phyloP scores from a whole-genome alignment of 2,888 invertebrate species.

The Caenorhabditis sp. region DNA sequence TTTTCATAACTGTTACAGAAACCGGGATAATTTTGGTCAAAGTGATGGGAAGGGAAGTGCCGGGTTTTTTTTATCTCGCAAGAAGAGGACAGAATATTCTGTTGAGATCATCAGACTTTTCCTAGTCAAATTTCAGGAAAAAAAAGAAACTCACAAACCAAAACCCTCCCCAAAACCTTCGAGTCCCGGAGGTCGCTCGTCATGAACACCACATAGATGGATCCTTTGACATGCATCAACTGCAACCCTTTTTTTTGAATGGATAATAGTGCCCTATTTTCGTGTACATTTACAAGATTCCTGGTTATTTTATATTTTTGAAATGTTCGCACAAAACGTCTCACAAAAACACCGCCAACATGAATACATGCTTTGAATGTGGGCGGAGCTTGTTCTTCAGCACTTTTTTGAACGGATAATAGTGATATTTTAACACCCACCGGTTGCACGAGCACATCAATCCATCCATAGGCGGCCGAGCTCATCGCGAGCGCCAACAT shows the following conservation, averaged over 20 bases:
- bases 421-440: not conserved
- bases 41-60: no score
- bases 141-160: slow-evolving; percentile 13
- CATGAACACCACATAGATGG: slow-evolving; percentile 21
- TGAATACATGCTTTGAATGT: not conserved
- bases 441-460: slow-evolving; percentile 2
- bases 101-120: not conserved
- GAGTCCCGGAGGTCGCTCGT: not conserved
- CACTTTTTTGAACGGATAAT: not conserved
- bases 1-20: no score
- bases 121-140: no score
- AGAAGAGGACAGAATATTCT: not conserved
- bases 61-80: no score
- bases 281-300: no score
- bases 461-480: not conserved
- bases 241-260: no score
- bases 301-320: no score
- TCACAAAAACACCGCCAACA: not conserved
- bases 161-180: not conserved
- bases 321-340: no score
- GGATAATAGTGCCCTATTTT: no score
- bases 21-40: no score
- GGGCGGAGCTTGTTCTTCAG: not conserved
- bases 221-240: slow-evolving; percentile 14
- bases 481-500: not conserved